Conservation (phyloP, 2,888 invertebrate species). For the Callyntrura guangdongensis region DNA sequence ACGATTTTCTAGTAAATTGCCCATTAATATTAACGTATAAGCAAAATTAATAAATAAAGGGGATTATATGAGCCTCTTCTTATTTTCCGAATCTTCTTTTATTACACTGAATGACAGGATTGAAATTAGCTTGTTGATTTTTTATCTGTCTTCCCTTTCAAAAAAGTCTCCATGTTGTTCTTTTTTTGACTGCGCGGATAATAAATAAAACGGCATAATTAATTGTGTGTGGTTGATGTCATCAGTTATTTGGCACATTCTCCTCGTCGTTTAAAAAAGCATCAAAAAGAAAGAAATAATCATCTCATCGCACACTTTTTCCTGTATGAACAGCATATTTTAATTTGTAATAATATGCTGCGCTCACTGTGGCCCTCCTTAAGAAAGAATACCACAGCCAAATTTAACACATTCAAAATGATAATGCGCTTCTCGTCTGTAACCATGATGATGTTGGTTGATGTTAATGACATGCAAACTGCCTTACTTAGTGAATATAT, state of each 20-base stretch:
- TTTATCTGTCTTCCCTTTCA: not conserved
- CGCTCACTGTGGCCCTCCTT: not conserved
- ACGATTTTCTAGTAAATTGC: not conserved
- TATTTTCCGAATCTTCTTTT: not conserved
- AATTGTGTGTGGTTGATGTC: conserved; percentile 43
- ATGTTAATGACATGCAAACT: conserved; percentile 48
- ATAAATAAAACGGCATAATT: conserved; percentile 39
- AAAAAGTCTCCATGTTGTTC: not conserved
- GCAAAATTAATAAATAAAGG: not conserved
- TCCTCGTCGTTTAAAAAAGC: not conserved
- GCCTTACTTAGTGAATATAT: conserved; percentile 35
- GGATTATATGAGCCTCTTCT: not conserved
- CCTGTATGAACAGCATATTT: not conserved
- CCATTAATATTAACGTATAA: not conserved
- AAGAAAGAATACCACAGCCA: not conserved
- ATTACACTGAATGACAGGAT: not conserved
- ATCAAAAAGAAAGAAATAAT: not conserved
- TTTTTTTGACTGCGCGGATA: not conserved
- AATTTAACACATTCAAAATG: not conserved
- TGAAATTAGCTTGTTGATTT: conserved; percentile 33
- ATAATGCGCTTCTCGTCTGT: not conserved
- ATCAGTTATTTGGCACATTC: conserved; percentile 46
- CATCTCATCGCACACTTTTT: conserved; percentile 4
- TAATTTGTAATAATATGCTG: not conserved
- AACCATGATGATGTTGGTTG: conserved; percentile 8